Conservation (phyloP, 2,113 vertebrate species). For the Sinocyclocheilus anophthalmus region DNA sequence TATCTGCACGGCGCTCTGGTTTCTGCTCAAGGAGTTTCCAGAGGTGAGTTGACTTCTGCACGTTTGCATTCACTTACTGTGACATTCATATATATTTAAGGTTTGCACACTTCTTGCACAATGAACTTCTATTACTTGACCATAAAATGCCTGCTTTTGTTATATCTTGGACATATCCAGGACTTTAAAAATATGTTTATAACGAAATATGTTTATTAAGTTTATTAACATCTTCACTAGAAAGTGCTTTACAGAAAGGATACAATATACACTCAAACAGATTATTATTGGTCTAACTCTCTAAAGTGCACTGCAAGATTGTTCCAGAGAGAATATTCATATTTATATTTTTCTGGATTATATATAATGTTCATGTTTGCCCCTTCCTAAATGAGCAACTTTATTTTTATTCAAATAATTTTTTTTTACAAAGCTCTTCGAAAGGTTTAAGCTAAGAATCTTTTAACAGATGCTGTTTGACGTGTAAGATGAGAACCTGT, state of each 20-base stretch:
- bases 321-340: neutral
- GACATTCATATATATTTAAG: neutral
- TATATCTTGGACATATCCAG: neutral
- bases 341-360: neutral
- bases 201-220: too few species aligned
- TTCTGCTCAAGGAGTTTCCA: slow-evolving; percentile 38
- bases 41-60: slow-evolving; percentile 7
- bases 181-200: neutral
- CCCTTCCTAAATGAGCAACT: neutral
- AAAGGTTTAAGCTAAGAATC: neutral
- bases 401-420: neutral
- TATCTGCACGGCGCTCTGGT: slow-evolving; percentile 5
- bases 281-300: too few species aligned
- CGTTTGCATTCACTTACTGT: neutral
- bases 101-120: neutral
- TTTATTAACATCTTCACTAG: neutral
- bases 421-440: neutral
- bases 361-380: neutral
- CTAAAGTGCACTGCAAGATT: neutral
- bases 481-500: neutral
- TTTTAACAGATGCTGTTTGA: neutral
- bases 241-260: too few species aligned
- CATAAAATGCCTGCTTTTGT: neutral
- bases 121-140: neutral
- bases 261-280: too few species aligned